Evolutionary conservation across 2,113 vertebrate genomes (phyloP).

Genomic region (Cercopithecus mona): DNA sequence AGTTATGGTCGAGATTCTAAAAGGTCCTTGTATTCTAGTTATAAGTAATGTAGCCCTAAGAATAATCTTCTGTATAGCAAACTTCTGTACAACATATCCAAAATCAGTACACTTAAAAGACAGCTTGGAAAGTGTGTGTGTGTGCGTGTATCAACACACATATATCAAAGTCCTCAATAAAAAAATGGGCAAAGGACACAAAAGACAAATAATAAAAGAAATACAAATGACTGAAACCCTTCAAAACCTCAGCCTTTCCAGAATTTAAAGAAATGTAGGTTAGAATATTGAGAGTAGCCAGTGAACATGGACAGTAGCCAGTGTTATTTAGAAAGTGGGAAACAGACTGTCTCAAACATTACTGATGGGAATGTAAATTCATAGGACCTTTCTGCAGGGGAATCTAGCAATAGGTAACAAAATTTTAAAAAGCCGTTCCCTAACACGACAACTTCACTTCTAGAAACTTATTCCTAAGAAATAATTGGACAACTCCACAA

Average conservation of each 20-base stretch:
- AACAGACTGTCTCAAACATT: background rate
- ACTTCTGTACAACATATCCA: background rate
- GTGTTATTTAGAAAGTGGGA: background rate
- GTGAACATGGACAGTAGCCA: background rate
- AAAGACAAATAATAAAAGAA: slow-evolving; percentile 18
- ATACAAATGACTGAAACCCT: background rate
- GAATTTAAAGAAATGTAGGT: background rate
- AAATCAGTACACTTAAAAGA: background rate
- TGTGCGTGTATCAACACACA: too few relatives aligned
- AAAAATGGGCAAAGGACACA: background rate
- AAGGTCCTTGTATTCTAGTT: background rate
- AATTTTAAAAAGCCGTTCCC: background rate
- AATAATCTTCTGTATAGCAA: background rate
- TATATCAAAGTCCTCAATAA: background rate
- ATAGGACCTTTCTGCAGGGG: slow-evolving; percentile 12
- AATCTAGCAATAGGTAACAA: background rate
- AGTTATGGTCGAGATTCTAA: background rate
- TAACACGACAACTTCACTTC: background rate
- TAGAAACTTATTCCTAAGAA: slow-evolving; percentile 14
- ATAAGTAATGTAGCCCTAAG: background rate
- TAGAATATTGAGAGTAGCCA: background rate
- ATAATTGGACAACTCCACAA: background rate
- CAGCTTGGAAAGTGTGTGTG: background rate
- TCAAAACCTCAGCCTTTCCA: background rate
- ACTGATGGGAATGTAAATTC: background rate